phyloP scores from a whole-genome alignment of 2,113 vertebrate genomes.

The Arothron firmamentum region DNA sequence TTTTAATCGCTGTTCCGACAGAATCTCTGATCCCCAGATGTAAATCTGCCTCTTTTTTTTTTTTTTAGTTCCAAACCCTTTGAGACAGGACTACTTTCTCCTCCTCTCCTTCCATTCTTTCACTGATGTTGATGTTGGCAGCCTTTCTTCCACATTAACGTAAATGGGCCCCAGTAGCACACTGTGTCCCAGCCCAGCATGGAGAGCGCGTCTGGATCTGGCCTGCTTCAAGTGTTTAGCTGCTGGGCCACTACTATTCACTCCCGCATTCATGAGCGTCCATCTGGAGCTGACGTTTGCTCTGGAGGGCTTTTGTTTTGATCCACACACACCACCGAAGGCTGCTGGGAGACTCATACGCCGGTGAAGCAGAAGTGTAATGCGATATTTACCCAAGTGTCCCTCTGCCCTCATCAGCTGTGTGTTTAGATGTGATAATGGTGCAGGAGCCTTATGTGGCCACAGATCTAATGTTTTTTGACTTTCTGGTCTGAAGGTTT shows the following conservation, averaged over 20 bases:
- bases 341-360: background rate
- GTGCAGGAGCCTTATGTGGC: too few species aligned
- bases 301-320: slow-evolving; percentile 17
- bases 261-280: slow-evolving; percentile 24
- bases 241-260: slow-evolving; percentile 13
- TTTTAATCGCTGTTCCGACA: slow-evolving; percentile 43
- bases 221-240: slow-evolving; percentile 38
- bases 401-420: too few species aligned
- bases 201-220: slow-evolving; percentile 26
- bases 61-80: slow-evolving; percentile 22
- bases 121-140: slow-evolving; percentile 62
- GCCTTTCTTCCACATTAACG: slow-evolving; percentile 34
- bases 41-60: slow-evolving; percentile 9
- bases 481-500: too few species aligned
- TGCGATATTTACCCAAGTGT: too few species aligned
- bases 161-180: slow-evolving; percentile 41
- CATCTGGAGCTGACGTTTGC: slow-evolving; percentile 25
- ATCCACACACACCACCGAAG: slow-evolving; percentile 3
- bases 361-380: too few species aligned
- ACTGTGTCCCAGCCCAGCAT: slow-evolving; percentile 44
- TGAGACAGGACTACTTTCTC: slow-evolving; percentile 36
- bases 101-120: slow-evolving; percentile 7
- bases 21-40: slow-evolving; percentile 38
- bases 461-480: too few species aligned
- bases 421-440: too few species aligned